Evolutionary conservation across 2,797 vertebrate genomes (phyloP), one percentile per base, ranked within the genome.

Genomic region (Xyrichtys novacula): DNA sequence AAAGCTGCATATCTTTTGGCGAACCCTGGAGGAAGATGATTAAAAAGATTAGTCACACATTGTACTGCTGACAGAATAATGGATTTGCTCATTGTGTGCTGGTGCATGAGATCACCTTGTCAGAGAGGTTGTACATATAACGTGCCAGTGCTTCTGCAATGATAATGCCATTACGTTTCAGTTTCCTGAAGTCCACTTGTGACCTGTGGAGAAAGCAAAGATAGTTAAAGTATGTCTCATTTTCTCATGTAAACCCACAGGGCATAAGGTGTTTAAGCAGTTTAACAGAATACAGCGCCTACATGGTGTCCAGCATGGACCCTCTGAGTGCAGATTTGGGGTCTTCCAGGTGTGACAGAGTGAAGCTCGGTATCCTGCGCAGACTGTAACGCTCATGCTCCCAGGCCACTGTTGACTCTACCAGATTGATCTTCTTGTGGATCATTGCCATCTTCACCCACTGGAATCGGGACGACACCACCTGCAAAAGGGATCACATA

Each of bases 371-470:
- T 64, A 96, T 90, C 63, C 91, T 87, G 31, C 90, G 92, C 52
- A 95, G 83, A 43, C 92, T 91, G 71, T 93, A 95, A 47, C 91
- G 93, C 80, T 96, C 94, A 0, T 95, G 95, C 62, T 96, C 94
- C 95, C 95, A 96, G 14, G 91, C 83, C 11, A 95, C 80, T 0
- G 90, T 81, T 12, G 92, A 87, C 55, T 95, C 94, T 39, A 90
- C 93, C 11, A 95, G 88, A 79, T 95, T 94, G 80, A 95, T 95
- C 80, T 95, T 96, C 78, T 95, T 96, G 70, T 95, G 95, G 44
- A 95, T 74, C 66, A 93, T 53, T 25, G 90, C 90, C 42, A 93
- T 63, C 54, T 78, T 93, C 46, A 95, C 90, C 90, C 89, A 93
- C n/a, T 92, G 84, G 66, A 95, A 95, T 43, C 91, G 91, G 38